Evolutionary conservation across 2,888 invertebrate genomes (phyloP).

Genomic region (Halictus ligatus): DNA sequence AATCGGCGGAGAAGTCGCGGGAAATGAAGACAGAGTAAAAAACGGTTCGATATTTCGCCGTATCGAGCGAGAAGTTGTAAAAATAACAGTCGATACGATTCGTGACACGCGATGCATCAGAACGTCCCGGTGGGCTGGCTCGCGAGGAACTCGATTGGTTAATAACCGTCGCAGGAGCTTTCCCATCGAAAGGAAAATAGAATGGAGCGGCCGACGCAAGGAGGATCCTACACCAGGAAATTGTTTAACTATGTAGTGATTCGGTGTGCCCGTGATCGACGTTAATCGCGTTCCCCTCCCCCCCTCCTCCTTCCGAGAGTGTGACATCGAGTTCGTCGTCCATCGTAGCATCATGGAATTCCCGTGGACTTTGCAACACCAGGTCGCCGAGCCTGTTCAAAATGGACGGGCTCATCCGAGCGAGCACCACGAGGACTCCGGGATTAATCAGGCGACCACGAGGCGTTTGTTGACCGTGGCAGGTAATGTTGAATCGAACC

Average conservation of each 20-base stretch:
- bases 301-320: conserved; percentile 15
- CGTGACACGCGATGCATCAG: conserved; percentile 17
- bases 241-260: conserved; percentile 51
- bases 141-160: conserved; percentile 6
- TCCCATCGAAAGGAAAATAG: background rate
- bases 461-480: conserved; percentile 74
- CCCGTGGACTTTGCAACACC: conserved; percentile 77
- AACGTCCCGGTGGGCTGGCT: background rate
- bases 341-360: conserved; percentile 74
- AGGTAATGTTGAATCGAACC: conserved; percentile 67
- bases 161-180: background rate
- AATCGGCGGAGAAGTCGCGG: background rate
- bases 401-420: conserved; percentile 64
- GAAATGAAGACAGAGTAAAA: background rate
- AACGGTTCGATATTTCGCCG: background rate
- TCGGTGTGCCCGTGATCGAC: conserved; percentile 32
- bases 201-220: conserved; percentile 14
- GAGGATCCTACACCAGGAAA: background rate
- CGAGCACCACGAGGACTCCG: conserved; percentile 70
- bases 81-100: background rate
- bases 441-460: conserved; percentile 70
- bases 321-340: conserved; percentile 4
- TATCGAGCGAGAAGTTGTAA: background rate
- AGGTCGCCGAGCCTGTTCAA: conserved; percentile 67
- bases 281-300: conserved; percentile 19